Evolutionary conservation across 2,113 vertebrate species (phyloP), one percentile per base, ranked within the genome.

Genomic region (Cheirogaleus medius): DNA sequence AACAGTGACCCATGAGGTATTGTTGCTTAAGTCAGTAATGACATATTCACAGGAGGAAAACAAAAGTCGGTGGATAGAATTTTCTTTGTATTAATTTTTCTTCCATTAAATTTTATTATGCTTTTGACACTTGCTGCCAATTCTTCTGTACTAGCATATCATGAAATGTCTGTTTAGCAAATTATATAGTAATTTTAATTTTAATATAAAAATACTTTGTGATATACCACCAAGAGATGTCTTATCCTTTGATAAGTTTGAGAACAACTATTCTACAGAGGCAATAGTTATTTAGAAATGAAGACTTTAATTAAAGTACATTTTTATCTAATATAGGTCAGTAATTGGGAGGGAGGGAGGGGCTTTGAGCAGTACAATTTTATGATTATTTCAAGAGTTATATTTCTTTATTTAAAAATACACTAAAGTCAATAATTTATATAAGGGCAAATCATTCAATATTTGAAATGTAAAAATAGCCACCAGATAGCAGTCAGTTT

Each of bases 361-460:
- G 8, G 5, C 49, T 84, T 94, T 89, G 47, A 78, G 15, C 80
- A 78, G 47, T 92, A 90, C 63, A 74, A 69, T 74, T 87, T 90
- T 92, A 95, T 44, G 6, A 20, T 78, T 60, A 47, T 39, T 47
- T 76, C 60, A 3, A 89, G 47, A 56, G 20, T 80, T 94, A 15
- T 66, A 25, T 92, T 87, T 95, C 21, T 94, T 91, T 44, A 83
- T 90, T 89, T 94, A 10, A 81, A 90, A 94, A 90, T 74, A 88
- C 20, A 42, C 25, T 27, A 11, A 80, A 84, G 29, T 90, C 39
- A 89, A 0, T 87, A 49, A 73, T 92, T 76, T 95, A 27, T 69
- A 14, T 71, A 76, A 87, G n/a, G 27, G 29, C 49, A 95, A 63
- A 5, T 94, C 54, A 78, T 47, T 88, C 8, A 21, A 42, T 90